Percentiles rank a stretch among this genome's conserved stretches.
phyloP scores from a whole-genome alignment of 2,888 invertebrate species.

The Nysson spinosus region DNA sequence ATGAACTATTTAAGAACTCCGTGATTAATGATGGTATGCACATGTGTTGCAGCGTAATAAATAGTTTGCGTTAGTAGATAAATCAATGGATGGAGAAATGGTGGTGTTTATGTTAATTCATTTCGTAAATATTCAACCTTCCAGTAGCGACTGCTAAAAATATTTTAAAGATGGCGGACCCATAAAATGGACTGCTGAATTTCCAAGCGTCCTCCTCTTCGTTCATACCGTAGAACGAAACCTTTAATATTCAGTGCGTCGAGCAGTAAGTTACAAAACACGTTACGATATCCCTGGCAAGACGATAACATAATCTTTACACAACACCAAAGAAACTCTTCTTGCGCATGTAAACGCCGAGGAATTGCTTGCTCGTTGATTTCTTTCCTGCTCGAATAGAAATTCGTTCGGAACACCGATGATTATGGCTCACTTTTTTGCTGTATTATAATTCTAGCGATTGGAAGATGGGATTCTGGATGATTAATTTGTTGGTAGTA shows the following conservation, averaged over 20 bases:
- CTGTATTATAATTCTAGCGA: too few relatives aligned
- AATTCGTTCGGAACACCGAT: constrained; percentile 11
- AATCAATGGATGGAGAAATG: too few relatives aligned
- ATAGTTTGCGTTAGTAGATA: too few relatives aligned
- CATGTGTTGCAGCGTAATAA: too few relatives aligned
- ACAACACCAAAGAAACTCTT: constrained; percentile 51
- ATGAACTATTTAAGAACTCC: too few relatives aligned
- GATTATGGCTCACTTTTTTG: background rate
- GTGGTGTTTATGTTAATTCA: too few relatives aligned
- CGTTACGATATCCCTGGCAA: constrained; percentile 59
- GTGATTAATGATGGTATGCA: too few relatives aligned
- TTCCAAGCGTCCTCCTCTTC: background rate
- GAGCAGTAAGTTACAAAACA: constrained; percentile 61
- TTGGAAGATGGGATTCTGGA: too few relatives aligned
- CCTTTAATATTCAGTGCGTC: constrained; percentile 61
- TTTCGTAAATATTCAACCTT: too few relatives aligned
- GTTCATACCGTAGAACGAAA: constrained; percentile 7
- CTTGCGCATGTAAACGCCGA: constrained; percentile 33
- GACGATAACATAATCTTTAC: constrained; percentile 66
- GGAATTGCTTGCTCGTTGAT: constrained; percentile 10
- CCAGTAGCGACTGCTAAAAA: too few relatives aligned
- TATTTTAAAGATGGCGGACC: too few relatives aligned
- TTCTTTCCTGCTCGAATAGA: constrained; percentile 27
- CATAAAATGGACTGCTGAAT: background rate
- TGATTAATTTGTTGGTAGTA: background rate